Conservation (phyloP, 2,888 invertebrate genomes). For the Globia sparganii region DNA sequence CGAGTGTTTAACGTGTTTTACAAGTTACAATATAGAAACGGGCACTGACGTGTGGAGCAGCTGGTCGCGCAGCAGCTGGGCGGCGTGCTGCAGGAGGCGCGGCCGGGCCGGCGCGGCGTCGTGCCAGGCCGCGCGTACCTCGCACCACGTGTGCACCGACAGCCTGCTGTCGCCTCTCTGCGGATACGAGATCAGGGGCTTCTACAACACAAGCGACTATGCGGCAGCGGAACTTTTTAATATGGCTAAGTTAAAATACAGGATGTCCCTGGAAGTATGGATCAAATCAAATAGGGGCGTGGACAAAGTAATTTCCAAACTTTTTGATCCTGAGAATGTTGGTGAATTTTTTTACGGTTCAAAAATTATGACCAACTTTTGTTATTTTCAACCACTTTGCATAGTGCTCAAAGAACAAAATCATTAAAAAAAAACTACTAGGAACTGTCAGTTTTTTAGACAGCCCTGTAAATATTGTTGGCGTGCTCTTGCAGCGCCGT, state of each 20-base stretch:
- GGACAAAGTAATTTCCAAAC: too few species aligned
- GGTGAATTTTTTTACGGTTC: too few species aligned
- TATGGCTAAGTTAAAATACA: too few species aligned
- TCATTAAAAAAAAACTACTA: too few species aligned
- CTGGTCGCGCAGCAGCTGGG: slow-evolving; percentile 27
- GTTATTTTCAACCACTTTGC: too few species aligned
- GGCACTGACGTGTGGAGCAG: slow-evolving; percentile 22
- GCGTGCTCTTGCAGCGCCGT: background rate
- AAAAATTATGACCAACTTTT: too few species aligned
- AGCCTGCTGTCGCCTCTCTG: slow-evolving; percentile 74
- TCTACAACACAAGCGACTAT: background rate
- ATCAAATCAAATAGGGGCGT: too few species aligned
- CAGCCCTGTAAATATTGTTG: background rate
- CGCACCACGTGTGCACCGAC: slow-evolving; percentile 88
- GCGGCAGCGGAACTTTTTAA: background rate
- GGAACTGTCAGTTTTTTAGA: too few species aligned
- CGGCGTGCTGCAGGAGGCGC: slow-evolving; percentile 33
- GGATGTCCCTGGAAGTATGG: too few species aligned
- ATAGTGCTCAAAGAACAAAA: too few species aligned
- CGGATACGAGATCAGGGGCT: background rate
- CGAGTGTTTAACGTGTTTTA: background rate
- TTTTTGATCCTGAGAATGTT: too few species aligned
- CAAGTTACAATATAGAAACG: background rate
- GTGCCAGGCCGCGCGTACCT: slow-evolving; percentile 90
- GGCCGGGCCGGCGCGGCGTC: slow-evolving; percentile 75